These are phyloP conservation scores for Chromobotia macracanthus DNA, from an alignment of 2,797 vertebrate genomes.

Conservation along the genomic window DNA sequence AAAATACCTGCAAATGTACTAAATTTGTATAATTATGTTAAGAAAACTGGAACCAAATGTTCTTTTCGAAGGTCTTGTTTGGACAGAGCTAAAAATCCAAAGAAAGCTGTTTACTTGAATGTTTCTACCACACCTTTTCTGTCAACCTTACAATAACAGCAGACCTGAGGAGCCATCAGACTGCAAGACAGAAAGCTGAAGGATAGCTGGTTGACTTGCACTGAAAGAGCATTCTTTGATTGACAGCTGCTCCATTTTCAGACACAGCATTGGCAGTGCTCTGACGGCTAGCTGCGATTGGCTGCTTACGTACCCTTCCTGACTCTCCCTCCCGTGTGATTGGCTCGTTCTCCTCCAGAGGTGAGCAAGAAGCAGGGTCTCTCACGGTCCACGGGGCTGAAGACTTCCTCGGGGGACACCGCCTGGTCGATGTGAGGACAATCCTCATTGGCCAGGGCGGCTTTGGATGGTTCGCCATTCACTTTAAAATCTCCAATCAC, in stretches of 20 bases:
- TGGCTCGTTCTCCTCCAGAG: conserved; percentile 90
- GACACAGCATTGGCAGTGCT: conserved; percentile 46
- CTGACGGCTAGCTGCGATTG: conserved; percentile 68
- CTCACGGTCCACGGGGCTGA: conserved; percentile 96
- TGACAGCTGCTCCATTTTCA: conserved; percentile 47
- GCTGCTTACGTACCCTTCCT: conserved; percentile 99
- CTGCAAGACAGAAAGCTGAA: conserved; percentile 29
- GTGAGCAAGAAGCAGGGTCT: conserved; percentile 99
- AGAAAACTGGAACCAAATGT: conserved; percentile 2
- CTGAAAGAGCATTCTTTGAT: conserved; percentile 36
- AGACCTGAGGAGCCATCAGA: conserved; percentile 30
- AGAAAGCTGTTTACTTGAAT: conserved; percentile 19
- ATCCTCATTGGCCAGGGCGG: conserved; percentile 98
- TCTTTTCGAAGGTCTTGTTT: conserved; percentile 21
- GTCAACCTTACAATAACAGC: conserved; percentile 28
- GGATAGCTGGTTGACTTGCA: conserved; percentile 38
- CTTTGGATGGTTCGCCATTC: conserved; percentile 97
- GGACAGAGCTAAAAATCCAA: conserved; percentile 19
- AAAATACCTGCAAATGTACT: not conserved
- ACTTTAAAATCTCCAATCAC: conserved; percentile 94
- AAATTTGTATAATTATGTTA: not conserved
- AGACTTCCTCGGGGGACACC: conserved; percentile 97
- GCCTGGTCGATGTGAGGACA: conserved; percentile 99
- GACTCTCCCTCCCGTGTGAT: conserved; percentile 95
- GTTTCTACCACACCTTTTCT: conserved; percentile 17